Base-by-base conservation (phyloP, 1,140 invertebrate genomes). In the Nymphalis io region DNA sequence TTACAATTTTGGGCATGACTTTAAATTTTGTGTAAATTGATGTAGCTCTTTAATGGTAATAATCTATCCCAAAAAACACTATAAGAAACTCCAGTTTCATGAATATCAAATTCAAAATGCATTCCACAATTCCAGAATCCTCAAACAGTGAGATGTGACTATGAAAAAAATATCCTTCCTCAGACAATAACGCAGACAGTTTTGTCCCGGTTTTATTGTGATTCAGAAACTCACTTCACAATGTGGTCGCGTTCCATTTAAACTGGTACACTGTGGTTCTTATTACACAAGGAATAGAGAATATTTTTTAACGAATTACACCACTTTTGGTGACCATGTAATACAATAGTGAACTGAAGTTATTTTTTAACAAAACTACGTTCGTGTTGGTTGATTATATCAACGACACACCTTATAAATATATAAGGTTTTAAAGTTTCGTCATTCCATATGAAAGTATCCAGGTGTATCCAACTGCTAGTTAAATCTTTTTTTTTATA, bases 201-300 rank as follows among this genome's bases (percentile, higher is more conserved):
- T 33, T 33, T 70, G 68, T 70, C 21, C 68, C 39, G 44, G 42
- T 70, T 27, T 53, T 60, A 63, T 70, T 70, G 68, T 70, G 53
- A 18, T 44, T 44, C 64, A 40, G 59, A 44, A 55, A 55, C 51
- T 53, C 48, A 15, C 23, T 59, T 48, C n/a, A 66, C 55, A 66
- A 59, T 66, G 21, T 55, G 13, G 23, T 53, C 10, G 48, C 18
- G 48, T 55, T 55, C 51, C 21, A 27, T 55, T 55, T 16, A 66
- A 8, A 40, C n/a, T 33, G 21, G 18, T n/a, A 20, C 57, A 27
- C 18, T 59, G 38, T 59, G 15, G 40, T 1, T 44, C 42, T 11
- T 66, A 59, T 15, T 21, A 12, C 40, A 44, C 3, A 59, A 1
- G 40, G 0, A 33, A 66, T 66, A 66, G 27, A 33, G 64, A 33